Percentiles rank a stretch among this genome's conserved stretches.
These are phyloP conservation scores for Anguilla marmorata DNA, from an alignment of 2,797 vertebrate genomes.

Conservation along the genomic window DNA sequence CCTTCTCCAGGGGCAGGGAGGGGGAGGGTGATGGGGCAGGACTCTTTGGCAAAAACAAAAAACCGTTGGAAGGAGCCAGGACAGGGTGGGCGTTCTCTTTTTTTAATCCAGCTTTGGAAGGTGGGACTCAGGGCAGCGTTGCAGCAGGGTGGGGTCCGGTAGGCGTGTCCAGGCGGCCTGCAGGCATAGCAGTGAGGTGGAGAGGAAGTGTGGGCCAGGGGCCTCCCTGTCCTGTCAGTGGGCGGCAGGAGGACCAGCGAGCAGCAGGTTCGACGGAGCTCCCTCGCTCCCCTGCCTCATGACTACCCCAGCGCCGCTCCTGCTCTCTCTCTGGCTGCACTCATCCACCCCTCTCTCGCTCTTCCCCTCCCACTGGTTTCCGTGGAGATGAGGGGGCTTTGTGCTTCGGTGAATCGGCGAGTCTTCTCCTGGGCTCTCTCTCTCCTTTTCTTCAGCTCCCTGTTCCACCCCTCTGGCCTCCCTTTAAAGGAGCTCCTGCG, in stretches of 20 bases:
- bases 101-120: slow-evolving; percentile 61
- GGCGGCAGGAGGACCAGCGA: slow-evolving; percentile 50
- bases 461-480: slow-evolving; percentile 30
- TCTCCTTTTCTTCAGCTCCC: slow-evolving; percentile 41
- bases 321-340: slow-evolving; percentile 15
- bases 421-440: slow-evolving; percentile 5
- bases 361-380: slow-evolving; percentile 47
- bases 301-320: slow-evolving; percentile 50
- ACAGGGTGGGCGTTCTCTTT: not conserved
- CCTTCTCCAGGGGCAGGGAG: slow-evolving; percentile 30
- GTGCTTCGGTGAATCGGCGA: slow-evolving; percentile 25
- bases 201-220: no score
- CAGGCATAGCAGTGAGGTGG: slow-evolving; percentile 63
- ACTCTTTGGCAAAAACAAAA: slow-evolving; percentile 15
- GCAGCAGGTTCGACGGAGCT: slow-evolving; percentile 52
- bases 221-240: slow-evolving; percentile 37
- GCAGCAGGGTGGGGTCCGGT: slow-evolving; percentile 32
- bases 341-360: slow-evolving; percentile 39
- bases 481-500: slow-evolving; percentile 44
- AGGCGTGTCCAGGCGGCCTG: slow-evolving; percentile 53
- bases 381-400: slow-evolving; percentile 33
- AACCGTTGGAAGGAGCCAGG: not conserved
- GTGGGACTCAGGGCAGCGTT: not conserved
- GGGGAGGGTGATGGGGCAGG: slow-evolving; percentile 22
- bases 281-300: slow-evolving; percentile 68